phyloP scores from a whole-genome alignment of 2,113 vertebrate genomes.

The Diadophis punctatus region DNA sequence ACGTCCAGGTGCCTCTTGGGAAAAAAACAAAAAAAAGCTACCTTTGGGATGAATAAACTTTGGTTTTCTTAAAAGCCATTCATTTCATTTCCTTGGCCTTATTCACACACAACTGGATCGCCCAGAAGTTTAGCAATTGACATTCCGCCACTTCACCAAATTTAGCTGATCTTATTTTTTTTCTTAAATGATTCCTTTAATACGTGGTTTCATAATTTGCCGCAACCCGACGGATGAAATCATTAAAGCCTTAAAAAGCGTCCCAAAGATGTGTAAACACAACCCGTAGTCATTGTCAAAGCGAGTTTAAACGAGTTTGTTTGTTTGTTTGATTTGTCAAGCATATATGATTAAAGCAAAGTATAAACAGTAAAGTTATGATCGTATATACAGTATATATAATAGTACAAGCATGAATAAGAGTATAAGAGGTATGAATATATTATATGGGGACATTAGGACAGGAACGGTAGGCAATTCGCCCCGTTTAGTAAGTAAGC shows the following conservation, averaged over 20 bases:
- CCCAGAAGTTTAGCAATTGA: not conserved
- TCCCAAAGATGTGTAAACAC: not conserved
- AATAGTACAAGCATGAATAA: no score
- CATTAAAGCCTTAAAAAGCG: not conserved
- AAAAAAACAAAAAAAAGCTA: no score
- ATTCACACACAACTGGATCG: not conserved
- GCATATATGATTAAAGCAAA: no score
- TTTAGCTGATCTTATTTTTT: not conserved
- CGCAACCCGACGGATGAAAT: not conserved
- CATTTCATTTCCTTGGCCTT: not conserved
- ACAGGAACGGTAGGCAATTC: no score
- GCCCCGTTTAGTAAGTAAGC: not conserved
- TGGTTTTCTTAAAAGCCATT: not conserved
- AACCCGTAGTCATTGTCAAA: not conserved
- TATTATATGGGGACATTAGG: no score
- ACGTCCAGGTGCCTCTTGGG: no score
- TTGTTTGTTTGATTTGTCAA: no score
- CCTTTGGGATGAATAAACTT: no score
- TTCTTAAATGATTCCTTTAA: not conserved
- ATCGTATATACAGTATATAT: no score
- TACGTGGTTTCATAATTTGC: not conserved
- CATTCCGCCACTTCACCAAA: not conserved
- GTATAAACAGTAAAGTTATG: no score
- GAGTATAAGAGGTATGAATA: no score
- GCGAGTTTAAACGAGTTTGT: not conserved